Conservation (phyloP, 2,888 invertebrate genomes). For the Cistogaster globosa region DNA sequence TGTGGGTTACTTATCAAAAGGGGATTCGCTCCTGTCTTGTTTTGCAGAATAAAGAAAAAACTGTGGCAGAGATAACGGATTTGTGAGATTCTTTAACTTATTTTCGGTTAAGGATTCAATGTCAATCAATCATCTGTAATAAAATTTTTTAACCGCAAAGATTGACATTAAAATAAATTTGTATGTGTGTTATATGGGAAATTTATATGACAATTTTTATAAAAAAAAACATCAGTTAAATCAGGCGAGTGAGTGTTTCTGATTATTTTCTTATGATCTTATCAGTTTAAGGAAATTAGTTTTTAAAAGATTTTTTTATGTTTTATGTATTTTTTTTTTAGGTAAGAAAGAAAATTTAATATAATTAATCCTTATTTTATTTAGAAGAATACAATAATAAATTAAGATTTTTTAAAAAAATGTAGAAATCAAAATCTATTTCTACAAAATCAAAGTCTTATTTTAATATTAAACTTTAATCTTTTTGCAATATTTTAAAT, state of each 20-base stretch:
- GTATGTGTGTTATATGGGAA: neutral
- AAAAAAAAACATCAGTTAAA: neutral
- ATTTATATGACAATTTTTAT: neutral
- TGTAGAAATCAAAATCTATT: neutral
- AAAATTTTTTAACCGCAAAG: neutral
- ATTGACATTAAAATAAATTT: too few species aligned
- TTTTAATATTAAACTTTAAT: neutral
- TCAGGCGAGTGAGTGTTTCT: too few species aligned
- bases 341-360: neutral
- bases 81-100: neutral
- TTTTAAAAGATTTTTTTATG: neutral
- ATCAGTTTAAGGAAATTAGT: neutral
- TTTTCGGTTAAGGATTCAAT: slow-evolving; percentile 20
- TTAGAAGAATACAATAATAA: too few species aligned
- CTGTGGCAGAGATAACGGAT: neutral
- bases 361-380: too few species aligned
- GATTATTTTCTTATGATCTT: too few species aligned
- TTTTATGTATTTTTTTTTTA: neutral
- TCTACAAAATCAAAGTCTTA: too few species aligned
- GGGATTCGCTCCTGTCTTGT: neutral
- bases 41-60: neutral
- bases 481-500: neutral
- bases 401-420: too few species aligned
- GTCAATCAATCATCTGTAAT: slow-evolving; percentile 57
- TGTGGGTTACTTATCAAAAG: slow-evolving; percentile 11